Conservation (phyloP, 2,888 invertebrate genomes). For the Troides oblongomaculatus region DNA sequence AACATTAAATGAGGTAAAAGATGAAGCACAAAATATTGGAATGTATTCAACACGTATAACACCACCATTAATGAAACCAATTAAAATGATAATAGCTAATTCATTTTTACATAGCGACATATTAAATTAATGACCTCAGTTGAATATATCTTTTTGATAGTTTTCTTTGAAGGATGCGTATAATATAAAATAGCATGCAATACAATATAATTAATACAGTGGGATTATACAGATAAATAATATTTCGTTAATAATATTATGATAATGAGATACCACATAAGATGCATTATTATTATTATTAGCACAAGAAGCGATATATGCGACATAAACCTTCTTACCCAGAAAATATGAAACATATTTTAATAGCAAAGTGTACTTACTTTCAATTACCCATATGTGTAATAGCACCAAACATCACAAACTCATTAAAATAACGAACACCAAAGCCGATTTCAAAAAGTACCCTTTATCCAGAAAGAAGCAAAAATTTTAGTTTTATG, state of each 20-base stretch:
- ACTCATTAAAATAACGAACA: constrained; percentile 39
- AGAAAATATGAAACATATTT: constrained; percentile 36
- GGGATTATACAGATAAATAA: not conserved
- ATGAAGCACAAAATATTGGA: not conserved
- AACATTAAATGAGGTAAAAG: not conserved
- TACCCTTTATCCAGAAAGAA: constrained; percentile 50
- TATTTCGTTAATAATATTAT: not conserved
- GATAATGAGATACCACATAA: not conserved
- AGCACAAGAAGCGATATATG: constrained; percentile 24
- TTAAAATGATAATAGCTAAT: not conserved
- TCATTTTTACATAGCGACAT: not conserved
- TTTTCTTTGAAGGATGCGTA: not conserved
- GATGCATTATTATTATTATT: constrained; percentile 3
- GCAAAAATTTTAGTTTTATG: constrained; percentile 50
- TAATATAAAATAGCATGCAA: not conserved
- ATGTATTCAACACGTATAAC: not conserved
- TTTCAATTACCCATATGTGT: constrained; percentile 41
- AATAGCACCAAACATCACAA: constrained; percentile 52
- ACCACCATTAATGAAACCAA: not conserved
- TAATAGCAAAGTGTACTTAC: constrained; percentile 61
- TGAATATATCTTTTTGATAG: not conserved
- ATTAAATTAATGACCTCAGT: not conserved
- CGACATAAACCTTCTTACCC: constrained; percentile 13
- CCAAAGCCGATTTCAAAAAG: constrained; percentile 48
- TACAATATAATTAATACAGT: not conserved